Base-by-base conservation (phyloP, 2,797 vertebrate species). In the Falco columbarius region DNA sequence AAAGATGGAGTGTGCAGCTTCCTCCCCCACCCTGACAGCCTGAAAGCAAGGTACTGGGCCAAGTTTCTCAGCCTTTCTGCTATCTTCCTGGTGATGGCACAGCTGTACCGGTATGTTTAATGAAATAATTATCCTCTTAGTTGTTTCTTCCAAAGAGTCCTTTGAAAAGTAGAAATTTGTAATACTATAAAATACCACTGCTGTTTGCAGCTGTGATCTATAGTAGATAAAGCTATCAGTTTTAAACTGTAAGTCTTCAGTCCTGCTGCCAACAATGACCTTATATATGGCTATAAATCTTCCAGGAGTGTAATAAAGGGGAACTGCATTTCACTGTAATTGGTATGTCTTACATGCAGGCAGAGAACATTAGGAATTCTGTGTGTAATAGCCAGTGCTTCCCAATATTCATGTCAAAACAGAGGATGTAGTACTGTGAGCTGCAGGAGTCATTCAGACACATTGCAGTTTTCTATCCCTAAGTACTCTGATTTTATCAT, bases 251-350 rank as follows among this genome's bases (percentile, higher is more conserved):
- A 65, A 75, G 72, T 81, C 82, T 93, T 95, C 75, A 95, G 91
- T 90, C 38, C 89, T 84, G 24, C 80, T 91, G 85, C 82, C 89
- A 75, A 23, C 18, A 3, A 58, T 10, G 2, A 75, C 85, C 55
- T 95, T 91, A 86, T 79, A 67, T 56, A 26, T 36, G 22, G 62
- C 49, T 51, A 68, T 93, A 95, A 93, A 86, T 96, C 90, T 88
- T 94, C 19, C 58, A 36, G 7, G 51, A 84, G 76, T 46, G 34
- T 72, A 90, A 81, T 93, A 94, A 86, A 93, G 85, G 82, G 88
- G 75, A 91, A 42, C 70, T 89, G 75, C 88, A 52, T 92, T 93
- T 96, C 87, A 65, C 38, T 82, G 65, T 82, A 80, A 94, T 92
- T 72, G 20, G 9, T 82, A 86, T 68, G 55, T 68, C 89, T 93